Base-by-base conservation (phyloP, 2,797 vertebrate genomes). In the Manis javanica region DNA sequence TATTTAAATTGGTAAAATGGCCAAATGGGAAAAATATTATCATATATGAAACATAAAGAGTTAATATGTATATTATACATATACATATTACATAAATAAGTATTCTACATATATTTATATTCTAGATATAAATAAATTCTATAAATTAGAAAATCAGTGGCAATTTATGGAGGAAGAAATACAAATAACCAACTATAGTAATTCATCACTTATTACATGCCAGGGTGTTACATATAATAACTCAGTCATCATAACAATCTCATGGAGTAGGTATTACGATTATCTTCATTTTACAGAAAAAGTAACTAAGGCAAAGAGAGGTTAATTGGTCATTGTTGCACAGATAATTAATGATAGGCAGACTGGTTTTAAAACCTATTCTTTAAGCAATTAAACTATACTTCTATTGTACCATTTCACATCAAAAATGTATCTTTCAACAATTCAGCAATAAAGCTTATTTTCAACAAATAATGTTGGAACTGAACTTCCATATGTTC, bases 261-360 rank as follows among this genome's bases (percentile, higher is more conserved):
- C 51, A 42, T 6, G 4, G 23, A 75, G 23, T 42, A 81, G 19
- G 8, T 64, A 23, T 19, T 59, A n/a, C 15, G n/a, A 88, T 63
- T 91, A n/a, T 59, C 29, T 42, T 55, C 79, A 77, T 42, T 87
- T 87, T 83, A 92, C 3, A 68, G 68, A 69, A 93, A 78, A 95
- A 87, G 24, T 34, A 4, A 71, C n/a, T 16, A 71, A 87, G 37
- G 59, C 61, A 31, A 61, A 83, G 31, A 63, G 14, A 85, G 31
- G 23, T 61, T 51, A 85, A 84, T 63, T 83, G 42, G 39, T 55
- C 3, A 66, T n/a, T 66, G 55, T 92, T 19, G 42, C 18, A 49
- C 16, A 49, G 34, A 24, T 94, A 34, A 83, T 57, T 74, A 64
- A 16, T 42, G 68, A 14, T 18, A 81, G 42, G 26, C 11, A 78